A percentile compares a stretch with the other conserved stretches of the same genome.
Evolutionary conservation across 64 coral and sea anemone genomes (phyloP).

Genomic region (Pachyseris speciosa): DNA sequence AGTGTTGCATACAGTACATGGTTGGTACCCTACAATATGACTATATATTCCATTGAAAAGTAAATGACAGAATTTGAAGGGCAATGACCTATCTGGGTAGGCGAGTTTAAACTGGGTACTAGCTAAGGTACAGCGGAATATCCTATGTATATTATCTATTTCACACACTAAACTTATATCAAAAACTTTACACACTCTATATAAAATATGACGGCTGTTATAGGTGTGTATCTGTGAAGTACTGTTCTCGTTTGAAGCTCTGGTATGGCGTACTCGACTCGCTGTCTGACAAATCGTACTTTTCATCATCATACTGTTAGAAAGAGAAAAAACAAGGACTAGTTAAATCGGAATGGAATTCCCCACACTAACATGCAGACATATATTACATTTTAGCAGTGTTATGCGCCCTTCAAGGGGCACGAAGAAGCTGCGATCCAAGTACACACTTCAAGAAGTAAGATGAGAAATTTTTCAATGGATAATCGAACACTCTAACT

Average conservation of each 20-base stretch:
- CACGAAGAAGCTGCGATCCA: too few relatives aligned
- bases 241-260: slow-evolving; percentile 73
- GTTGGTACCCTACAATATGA: too few relatives aligned
- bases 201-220: not conserved
- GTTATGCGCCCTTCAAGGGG: too few relatives aligned
- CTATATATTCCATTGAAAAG: too few relatives aligned
- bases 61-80: too few relatives aligned
- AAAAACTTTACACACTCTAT: not conserved
- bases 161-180: not conserved
- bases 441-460: too few relatives aligned
- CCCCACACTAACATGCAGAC: too few relatives aligned
- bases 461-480: too few relatives aligned
- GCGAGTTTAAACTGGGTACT: not conserved
- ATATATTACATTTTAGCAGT: too few relatives aligned
- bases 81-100: too few relatives aligned
- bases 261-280: slow-evolving; percentile 65
- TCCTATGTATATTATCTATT: not conserved
- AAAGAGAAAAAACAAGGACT: not conserved
- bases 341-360: not conserved
- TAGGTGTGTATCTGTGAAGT: slow-evolving; percentile 88
- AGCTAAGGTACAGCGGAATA: not conserved
- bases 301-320: slow-evolving; percentile 78
- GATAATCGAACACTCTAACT: too few relatives aligned
- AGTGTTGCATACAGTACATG: too few relatives aligned
- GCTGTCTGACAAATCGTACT: slow-evolving; percentile 64